These are phyloP conservation scores for Meloidogyne floridensis DNA, from an alignment of 1,140 invertebrate species.

Conservation along the genomic window DNA sequence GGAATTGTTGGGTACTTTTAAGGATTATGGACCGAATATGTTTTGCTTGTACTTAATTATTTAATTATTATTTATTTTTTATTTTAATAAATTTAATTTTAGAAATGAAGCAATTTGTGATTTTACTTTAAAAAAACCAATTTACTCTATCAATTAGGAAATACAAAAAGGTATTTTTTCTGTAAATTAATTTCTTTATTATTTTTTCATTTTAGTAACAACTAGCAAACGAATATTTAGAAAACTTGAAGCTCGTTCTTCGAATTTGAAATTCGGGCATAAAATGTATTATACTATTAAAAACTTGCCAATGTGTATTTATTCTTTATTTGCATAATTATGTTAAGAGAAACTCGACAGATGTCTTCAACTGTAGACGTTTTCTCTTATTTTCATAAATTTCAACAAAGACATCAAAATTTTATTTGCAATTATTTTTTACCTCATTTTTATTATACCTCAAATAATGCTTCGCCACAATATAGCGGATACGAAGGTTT, in stretches of 20 bases:
- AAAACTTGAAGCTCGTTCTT: not conserved
- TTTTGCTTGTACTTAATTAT: too few species aligned
- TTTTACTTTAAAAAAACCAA: too few species aligned
- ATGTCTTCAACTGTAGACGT: not conserved
- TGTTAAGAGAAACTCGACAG: not conserved
- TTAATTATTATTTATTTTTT: too few species aligned
- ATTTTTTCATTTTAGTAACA: not conserved
- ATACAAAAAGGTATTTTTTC: not conserved
- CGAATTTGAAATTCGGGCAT: not conserved
- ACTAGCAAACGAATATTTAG: not conserved
- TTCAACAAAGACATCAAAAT: not conserved
- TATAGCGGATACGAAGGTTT: not conserved
- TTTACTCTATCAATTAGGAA: too few species aligned
- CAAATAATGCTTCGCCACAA: not conserved
- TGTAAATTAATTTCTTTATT: not conserved
- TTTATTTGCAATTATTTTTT: not conserved
- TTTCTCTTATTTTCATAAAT: conserved; percentile 2
- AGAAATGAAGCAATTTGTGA: too few species aligned
- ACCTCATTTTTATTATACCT: conserved; percentile 2
- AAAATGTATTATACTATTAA: not conserved
- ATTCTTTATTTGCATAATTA: not conserved
- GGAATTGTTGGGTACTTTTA: too few species aligned
- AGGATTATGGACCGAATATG: too few species aligned
- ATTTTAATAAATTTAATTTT: too few species aligned
- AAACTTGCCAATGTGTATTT: not conserved